phyloP scores from a whole-genome alignment of 2,888 invertebrate genomes.

The Melipona beecheii region DNA sequence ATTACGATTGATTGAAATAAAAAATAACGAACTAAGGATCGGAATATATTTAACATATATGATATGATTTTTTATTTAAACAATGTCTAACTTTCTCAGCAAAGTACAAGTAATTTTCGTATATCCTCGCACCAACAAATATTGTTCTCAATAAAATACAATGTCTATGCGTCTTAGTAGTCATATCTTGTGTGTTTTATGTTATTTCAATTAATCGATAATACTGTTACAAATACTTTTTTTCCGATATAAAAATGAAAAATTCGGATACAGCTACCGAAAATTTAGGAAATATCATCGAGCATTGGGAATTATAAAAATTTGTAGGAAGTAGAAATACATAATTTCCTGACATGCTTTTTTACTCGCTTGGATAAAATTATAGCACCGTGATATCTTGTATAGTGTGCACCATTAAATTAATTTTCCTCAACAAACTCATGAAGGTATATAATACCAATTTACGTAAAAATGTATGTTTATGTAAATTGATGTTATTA shows the following conservation, averaged over 20 bases:
- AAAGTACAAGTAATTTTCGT: constrained; percentile 76
- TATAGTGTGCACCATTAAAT: constrained; percentile 54
- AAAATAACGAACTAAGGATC: background rate
- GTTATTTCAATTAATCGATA: constrained; percentile 54
- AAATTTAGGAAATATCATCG: constrained; percentile 22
- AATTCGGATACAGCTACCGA: constrained; percentile 21
- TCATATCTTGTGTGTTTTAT: constrained; percentile 54
- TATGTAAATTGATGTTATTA: background rate
- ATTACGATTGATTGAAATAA: background rate
- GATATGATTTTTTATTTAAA: constrained; percentile 80
- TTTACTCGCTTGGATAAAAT: constrained; percentile 53
- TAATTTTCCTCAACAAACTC: constrained; percentile 23
- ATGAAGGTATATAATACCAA: constrained; percentile 54
- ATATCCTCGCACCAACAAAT: constrained; percentile 78
- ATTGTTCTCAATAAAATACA: constrained; percentile 72
- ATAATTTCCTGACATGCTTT: constrained; percentile 39
- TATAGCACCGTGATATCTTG: constrained; percentile 62
- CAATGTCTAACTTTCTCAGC: constrained; percentile 76
- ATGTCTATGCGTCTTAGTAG: constrained; percentile 66
- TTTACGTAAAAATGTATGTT: constrained; percentile 8
- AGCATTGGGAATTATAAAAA: constrained; percentile 10
- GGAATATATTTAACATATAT: constrained; percentile 37
- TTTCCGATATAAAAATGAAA: constrained; percentile 29
- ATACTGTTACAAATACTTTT: constrained; percentile 67
- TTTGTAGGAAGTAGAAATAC: constrained; percentile 34